A percentile compares a stretch with the other conserved stretches of the same genome.
phyloP scores from a whole-genome alignment of 2,888 invertebrate species.

The Apodemia duryi region DNA sequence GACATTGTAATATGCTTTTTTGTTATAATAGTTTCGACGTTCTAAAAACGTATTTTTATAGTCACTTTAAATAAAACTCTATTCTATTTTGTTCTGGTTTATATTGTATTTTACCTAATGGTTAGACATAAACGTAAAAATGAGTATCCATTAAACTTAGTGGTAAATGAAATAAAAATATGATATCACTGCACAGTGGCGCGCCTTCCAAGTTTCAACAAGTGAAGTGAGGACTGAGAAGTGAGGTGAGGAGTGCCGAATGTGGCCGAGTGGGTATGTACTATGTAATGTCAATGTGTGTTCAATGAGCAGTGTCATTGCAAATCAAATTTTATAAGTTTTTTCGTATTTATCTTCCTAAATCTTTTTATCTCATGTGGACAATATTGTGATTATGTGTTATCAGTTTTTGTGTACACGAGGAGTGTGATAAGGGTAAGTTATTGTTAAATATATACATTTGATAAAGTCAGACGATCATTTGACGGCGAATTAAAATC shows the following conservation, averaged over 20 bases:
- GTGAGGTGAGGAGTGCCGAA: neutral
- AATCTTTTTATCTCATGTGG: constrained; percentile 44
- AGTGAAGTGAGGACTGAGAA: neutral
- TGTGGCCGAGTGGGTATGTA: neutral
- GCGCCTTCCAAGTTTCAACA: constrained; percentile 24
- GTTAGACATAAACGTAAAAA: no score
- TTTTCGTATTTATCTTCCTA: constrained; percentile 47
- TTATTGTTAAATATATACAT: constrained; percentile 42
- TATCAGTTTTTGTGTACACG: constrained; percentile 58
- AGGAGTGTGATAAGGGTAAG: constrained; percentile 73
- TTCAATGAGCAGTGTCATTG: constrained; percentile 44
- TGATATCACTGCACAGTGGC: constrained; percentile 61
- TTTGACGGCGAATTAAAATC: constrained; percentile 36
- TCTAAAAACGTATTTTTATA: no score
- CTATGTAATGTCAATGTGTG: constrained; percentile 33
- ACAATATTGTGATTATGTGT: constrained; percentile 71
- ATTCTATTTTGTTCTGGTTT: no score
- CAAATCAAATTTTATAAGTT: constrained; percentile 66
- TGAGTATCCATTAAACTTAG: constrained; percentile 17
- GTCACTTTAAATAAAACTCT: no score
- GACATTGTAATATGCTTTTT: no score
- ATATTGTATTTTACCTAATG: no score
- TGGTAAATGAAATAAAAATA: constrained; percentile 30
- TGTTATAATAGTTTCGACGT: no score
- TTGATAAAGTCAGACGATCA: constrained; percentile 46